A percentile compares a stretch with the other conserved stretches of the same genome.
Evolutionary conservation across 2,113 vertebrate genomes (phyloP).

Genomic region (Tragulus kanchil): DNA sequence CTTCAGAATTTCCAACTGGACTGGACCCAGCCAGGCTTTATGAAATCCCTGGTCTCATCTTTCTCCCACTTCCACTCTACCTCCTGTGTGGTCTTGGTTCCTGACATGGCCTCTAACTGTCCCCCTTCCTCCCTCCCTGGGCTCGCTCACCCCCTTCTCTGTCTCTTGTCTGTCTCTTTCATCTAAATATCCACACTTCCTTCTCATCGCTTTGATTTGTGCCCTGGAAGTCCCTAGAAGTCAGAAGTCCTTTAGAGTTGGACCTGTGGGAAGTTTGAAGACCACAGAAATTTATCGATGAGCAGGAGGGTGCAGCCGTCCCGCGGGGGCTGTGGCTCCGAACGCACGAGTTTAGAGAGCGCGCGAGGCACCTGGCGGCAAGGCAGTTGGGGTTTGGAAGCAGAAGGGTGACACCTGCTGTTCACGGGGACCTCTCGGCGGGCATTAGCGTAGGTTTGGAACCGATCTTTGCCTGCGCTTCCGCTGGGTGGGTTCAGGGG

Average conservation of each 20-base stretch:
- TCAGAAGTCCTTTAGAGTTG: not conserved
- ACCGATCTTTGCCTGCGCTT: not conserved
- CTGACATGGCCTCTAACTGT: not conserved
- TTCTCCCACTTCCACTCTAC: not conserved
- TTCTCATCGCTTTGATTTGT: not conserved
- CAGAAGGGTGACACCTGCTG: constrained; percentile 70
- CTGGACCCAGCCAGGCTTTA: not conserved
- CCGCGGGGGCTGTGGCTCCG: not conserved
- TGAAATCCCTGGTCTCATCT: not conserved
- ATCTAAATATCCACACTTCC: not conserved
- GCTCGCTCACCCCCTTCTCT: not conserved
- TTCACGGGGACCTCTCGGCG: not conserved
- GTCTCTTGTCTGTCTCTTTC: not conserved
- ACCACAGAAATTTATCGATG: too few species aligned
- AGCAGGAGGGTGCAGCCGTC: not conserved
- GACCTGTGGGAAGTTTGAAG: not conserved
- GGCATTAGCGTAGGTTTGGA: not conserved
- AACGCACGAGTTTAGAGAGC: not conserved
- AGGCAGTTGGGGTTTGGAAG: not conserved
- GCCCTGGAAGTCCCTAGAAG: not conserved
- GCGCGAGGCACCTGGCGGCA: not conserved
- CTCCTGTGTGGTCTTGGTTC: not conserved
- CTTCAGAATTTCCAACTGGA: not conserved
- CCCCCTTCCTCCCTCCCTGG: too few species aligned
- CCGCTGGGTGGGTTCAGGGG: not conserved